phyloP scores from a whole-genome alignment of 23 tunicate genomes.

The Halocynthia roretzi region DNA sequence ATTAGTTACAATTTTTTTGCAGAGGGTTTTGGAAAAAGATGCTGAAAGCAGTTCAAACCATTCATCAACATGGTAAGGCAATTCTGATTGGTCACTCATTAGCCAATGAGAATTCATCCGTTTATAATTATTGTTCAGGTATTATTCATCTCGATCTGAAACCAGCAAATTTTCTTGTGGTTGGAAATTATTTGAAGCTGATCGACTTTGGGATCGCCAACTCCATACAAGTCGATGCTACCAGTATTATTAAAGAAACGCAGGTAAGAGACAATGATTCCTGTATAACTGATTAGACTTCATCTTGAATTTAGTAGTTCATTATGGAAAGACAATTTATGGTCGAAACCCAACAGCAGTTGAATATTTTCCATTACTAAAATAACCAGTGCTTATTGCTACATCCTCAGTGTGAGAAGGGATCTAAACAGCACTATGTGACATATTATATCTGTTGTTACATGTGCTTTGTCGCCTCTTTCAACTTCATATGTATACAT shows the following conservation, averaged over 20 bases:
- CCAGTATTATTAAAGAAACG: slow-evolving; percentile 83
- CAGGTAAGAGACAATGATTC: slow-evolving; percentile 15
- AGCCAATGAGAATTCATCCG: background rate
- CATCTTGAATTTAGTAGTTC: background rate
- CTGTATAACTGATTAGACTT: background rate
- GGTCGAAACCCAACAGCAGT: no score
- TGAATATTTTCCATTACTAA: no score
- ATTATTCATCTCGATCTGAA: slow-evolving; percentile 86
- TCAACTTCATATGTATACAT: no score
- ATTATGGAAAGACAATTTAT: background rate
- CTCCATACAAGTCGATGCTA: slow-evolving; percentile 66
- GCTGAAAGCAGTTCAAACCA: slow-evolving; percentile 55
- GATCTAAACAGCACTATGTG: no score
- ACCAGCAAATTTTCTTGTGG: slow-evolving; percentile 82
- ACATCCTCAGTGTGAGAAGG: no score
- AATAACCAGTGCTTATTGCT: no score
- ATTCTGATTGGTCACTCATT: background rate
- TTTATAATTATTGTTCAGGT: background rate
- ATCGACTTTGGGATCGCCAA: slow-evolving; percentile 93
- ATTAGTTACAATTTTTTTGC: background rate
- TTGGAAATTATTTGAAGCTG: slow-evolving; percentile 56
- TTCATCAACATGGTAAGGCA: slow-evolving; percentile 70
- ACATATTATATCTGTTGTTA: no score
- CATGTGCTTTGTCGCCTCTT: no score
- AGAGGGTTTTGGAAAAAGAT: slow-evolving; percentile 63